These are phyloP conservation scores for Cataglyphis rosenhaueri DNA, from an alignment of 2,888 invertebrate species.

Conservation along the genomic window DNA sequence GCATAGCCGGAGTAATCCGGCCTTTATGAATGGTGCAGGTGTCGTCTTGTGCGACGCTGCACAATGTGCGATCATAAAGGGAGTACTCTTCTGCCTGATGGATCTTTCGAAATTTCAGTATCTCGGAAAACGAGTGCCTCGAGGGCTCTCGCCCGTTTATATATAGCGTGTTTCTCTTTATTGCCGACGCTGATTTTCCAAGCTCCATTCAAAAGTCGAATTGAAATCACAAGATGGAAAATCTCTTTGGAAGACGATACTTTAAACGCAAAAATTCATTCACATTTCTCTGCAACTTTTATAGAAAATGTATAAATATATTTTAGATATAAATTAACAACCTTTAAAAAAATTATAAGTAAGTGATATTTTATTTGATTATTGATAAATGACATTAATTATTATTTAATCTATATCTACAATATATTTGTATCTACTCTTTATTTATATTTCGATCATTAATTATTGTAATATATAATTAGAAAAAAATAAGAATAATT, in stretches of 20 bases:
- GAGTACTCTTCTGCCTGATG: slow-evolving; percentile 51
- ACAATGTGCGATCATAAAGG: slow-evolving; percentile 61
- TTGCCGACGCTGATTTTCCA: slow-evolving; percentile 44
- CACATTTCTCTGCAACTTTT: background rate
- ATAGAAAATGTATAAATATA: background rate
- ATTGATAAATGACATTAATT: background rate
- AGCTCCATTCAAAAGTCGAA: slow-evolving; percentile 33
- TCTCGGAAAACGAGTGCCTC: slow-evolving; percentile 49
- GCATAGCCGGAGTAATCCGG: slow-evolving; percentile 58
- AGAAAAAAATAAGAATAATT: background rate
- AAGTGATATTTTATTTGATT: background rate
- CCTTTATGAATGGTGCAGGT: slow-evolving; percentile 60
- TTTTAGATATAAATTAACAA: background rate
- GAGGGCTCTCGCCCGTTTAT: slow-evolving; percentile 27
- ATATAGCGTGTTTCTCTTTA: slow-evolving; percentile 40
- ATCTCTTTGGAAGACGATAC: background rate
- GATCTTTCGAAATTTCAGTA: slow-evolving; percentile 54
- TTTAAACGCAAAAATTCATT: background rate
- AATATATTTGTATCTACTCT: background rate
- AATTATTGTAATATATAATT: background rate
- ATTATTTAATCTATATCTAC: background rate
- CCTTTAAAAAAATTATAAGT: too few relatives aligned
- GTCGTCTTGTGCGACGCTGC: slow-evolving; percentile 59
- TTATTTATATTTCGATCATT: background rate
- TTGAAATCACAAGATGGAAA: slow-evolving; percentile 2